Evolutionary conservation across 2,113 vertebrate species (phyloP).

Genomic region (Entelurus aequoreus): DNA sequence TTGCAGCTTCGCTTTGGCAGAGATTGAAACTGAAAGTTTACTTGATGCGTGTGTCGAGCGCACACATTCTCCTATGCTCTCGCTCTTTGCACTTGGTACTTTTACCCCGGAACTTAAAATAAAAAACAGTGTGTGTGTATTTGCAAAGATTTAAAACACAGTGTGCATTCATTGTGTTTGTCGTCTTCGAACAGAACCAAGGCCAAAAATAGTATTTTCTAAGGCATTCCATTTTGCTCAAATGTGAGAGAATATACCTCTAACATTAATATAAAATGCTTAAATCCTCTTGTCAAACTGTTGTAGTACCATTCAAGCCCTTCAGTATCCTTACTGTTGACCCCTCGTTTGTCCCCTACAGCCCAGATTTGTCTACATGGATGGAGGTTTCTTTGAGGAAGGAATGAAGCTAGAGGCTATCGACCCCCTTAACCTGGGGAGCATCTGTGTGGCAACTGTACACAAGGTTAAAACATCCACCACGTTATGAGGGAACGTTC

Average conservation of each 20-base stretch:
- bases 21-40: too few relatives aligned
- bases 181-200: too few relatives aligned
- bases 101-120: too few relatives aligned
- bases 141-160: too few relatives aligned
- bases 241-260: neutral
- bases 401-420: slow-evolving; percentile 97
- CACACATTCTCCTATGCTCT: too few relatives aligned
- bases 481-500: neutral
- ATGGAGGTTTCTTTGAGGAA: slow-evolving; percentile 83
- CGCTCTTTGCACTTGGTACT: too few relatives aligned
- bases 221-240: neutral
- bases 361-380: slow-evolving; percentile 88
- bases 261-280: too few relatives aligned
- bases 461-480: slow-evolving; percentile 74
- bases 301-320: neutral
- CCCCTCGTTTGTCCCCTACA: slow-evolving; percentile 34
- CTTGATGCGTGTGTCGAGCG: too few relatives aligned
- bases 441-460: slow-evolving; percentile 94
- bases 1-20: too few relatives aligned
- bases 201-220: too few relatives aligned
- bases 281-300: neutral
- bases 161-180: too few relatives aligned
- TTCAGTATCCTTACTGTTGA: neutral
- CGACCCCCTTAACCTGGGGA: slow-evolving; percentile 90
- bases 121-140: too few relatives aligned